A percentile compares a stretch with the other conserved stretches of the same genome.
Conservation (phyloP, 1,140 invertebrate genomes). For the Scaptomyza hsui region DNA sequence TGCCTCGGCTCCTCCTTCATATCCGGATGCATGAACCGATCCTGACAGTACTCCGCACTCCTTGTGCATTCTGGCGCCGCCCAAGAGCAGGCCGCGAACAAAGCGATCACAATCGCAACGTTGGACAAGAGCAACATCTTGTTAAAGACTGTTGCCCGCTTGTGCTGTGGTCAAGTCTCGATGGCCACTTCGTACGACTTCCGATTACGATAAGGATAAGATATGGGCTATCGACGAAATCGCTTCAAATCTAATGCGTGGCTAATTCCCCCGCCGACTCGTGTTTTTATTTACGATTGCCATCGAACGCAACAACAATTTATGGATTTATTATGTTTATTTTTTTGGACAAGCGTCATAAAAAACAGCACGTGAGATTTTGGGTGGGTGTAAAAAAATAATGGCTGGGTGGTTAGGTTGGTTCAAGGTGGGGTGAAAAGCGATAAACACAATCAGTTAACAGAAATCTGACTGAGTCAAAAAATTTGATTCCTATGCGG, state of each 20-base stretch:
- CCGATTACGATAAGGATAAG: conserved; percentile 65
- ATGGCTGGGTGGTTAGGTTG: not conserved
- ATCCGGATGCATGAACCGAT: conserved; percentile 70
- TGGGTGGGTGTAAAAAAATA: conserved; percentile 1
- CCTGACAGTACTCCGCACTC: conserved; percentile 53
- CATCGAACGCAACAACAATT: conserved; percentile 38
- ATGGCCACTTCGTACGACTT: conserved; percentile 28
- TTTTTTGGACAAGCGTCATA: conserved; percentile 1
- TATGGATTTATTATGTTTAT: conserved; percentile 60
- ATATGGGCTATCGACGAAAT: conserved; percentile 30
- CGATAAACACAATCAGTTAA: conserved; percentile 61
- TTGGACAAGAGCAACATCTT: conserved; percentile 54
- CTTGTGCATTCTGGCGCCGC: conserved; percentile 60
- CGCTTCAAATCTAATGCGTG: conserved; percentile 54
- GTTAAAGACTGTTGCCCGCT: conserved; percentile 45
- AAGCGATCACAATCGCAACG: conserved; percentile 42
- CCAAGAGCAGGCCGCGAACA: conserved; percentile 29
- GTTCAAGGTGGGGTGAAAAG: not conserved
- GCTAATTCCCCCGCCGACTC: conserved; percentile 37
- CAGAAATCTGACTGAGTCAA: conserved; percentile 29
- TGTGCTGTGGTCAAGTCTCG: not conserved
- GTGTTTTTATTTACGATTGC: conserved; percentile 63
- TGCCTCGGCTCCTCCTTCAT: conserved; percentile 28
- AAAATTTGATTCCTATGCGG: not conserved
- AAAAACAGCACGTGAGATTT: conserved; percentile 53